These are phyloP conservation scores for Condylura cristata DNA, from an alignment of 2,113 vertebrate species.

Conservation along the genomic window DNA sequence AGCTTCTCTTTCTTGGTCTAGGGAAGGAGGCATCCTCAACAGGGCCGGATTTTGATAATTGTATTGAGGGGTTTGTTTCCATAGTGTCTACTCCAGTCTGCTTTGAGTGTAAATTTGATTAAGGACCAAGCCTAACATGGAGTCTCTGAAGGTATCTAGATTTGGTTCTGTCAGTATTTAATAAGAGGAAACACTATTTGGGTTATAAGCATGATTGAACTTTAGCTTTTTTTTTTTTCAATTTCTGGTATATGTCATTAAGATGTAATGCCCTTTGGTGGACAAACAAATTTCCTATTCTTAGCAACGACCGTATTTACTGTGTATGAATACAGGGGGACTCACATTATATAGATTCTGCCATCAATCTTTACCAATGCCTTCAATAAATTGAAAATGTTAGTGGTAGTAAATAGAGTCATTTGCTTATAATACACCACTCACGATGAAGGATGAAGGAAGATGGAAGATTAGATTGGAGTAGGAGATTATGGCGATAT, in stretches of 20 bases:
- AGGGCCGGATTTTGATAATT: neutral
- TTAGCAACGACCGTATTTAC: neutral
- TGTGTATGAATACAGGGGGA: neutral
- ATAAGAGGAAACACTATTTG: neutral
- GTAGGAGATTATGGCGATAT: neutral
- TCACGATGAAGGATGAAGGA: neutral
- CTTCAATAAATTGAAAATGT: neutral
- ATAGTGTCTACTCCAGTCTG: neutral
- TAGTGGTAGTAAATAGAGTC: neutral
- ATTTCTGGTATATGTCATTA: neutral
- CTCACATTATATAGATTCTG: neutral
- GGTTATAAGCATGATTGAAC: neutral
- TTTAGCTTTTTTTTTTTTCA: neutral
- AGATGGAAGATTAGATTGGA: accelerated
- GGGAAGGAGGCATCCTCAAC: neutral
- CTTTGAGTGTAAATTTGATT: neutral
- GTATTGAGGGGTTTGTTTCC: neutral
- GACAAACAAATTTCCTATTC: neutral
- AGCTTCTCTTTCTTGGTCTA: neutral
- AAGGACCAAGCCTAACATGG: neutral
- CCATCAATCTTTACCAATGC: neutral
- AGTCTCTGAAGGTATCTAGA: neutral
- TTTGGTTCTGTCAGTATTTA: neutral
- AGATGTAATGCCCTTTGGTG: neutral
- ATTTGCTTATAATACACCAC: neutral